Base-by-base conservation (phyloP, 2,113 vertebrate species). In the Rhinopomastus cyanomelas region DNA sequence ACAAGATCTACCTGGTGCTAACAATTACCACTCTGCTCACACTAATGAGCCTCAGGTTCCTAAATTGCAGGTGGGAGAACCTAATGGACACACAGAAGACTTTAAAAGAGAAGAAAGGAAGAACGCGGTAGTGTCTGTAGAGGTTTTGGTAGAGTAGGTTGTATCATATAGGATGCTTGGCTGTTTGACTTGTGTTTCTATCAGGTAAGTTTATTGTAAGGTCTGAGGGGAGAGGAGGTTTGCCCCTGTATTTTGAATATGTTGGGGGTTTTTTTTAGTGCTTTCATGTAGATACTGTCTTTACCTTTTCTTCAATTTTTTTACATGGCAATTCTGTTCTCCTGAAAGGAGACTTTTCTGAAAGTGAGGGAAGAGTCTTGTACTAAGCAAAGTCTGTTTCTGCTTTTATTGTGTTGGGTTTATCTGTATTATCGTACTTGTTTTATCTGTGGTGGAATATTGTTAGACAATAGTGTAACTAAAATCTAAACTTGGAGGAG, bases 81-180 rank as follows among this genome's bases (percentile, higher is more conserved):
- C 9, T 77, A 71, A 62, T 56, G 29, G 16, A 27, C 3, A 20
- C 11, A 67, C 49, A 16, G 30, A 36, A 34, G 37, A 29, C 15
- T 88, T 84, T n/a, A 46, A 75, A 81, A 39, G 30, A 51, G 44
- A 13, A 15, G 46, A 37, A 75, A 29, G 2, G 21, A 12, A 67
- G 7, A 0, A 16, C 4, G 9, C 16, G 3, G 3, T 14, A 0
- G 2, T 2, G 0, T 20, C 4, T 91, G 16, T 49, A 6, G 77
- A 30, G 21, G 19, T 74, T 80, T 85, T n/a, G 3, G 32, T n/a
- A 19, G 8, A 6, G 5, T 26, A 52, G 62, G 5, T 4, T 67
- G 0, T 21, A 19, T 5, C 0, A 2, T 0, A 1, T 17, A 17
- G 21, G 12, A 67, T 10, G 11, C 0, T 37, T 64, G 5, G 64